These are phyloP conservation scores for Thermophis baileyi DNA, from an alignment of 2,113 vertebrate species.

Conservation along the genomic window DNA sequence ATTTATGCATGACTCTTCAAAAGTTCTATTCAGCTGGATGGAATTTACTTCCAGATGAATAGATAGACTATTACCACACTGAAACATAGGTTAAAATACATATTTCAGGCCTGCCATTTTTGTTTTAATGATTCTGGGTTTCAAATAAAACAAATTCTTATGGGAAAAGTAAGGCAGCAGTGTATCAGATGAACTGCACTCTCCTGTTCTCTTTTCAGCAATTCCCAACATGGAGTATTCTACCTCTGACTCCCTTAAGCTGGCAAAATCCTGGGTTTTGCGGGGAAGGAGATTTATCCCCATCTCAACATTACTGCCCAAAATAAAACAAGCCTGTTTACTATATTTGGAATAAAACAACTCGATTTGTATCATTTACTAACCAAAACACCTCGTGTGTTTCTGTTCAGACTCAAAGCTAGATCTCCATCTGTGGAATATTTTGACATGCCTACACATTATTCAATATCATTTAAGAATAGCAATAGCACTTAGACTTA, in stretches of 20 bases:
- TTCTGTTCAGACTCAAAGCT: not conserved
- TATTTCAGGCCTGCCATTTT: not conserved
- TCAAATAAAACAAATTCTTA: not conserved
- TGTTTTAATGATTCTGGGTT: not conserved
- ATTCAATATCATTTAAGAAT: not conserved
- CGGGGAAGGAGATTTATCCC: not conserved
- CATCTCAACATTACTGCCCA: not conserved
- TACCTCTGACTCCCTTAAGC: not conserved
- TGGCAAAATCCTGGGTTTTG: not conserved
- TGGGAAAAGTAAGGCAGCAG: not conserved
- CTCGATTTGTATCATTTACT: not conserved
- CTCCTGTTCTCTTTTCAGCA: not conserved
- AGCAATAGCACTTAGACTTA: too few relatives aligned
- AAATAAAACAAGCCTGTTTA: not conserved
- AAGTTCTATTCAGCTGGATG: not conserved
- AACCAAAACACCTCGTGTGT: not conserved
- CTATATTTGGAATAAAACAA: not conserved
- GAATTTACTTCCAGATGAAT: not conserved
- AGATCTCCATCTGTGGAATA: not conserved
- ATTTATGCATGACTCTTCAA: not conserved
- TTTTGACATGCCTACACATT: not conserved
- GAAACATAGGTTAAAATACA: not conserved
- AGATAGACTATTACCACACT: not conserved
- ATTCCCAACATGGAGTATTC: not conserved
- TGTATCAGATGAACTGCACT: not conserved